Evolutionary conservation across 2,113 vertebrate genomes (phyloP).

Genomic region (Coptodon bakossiorum): DNA sequence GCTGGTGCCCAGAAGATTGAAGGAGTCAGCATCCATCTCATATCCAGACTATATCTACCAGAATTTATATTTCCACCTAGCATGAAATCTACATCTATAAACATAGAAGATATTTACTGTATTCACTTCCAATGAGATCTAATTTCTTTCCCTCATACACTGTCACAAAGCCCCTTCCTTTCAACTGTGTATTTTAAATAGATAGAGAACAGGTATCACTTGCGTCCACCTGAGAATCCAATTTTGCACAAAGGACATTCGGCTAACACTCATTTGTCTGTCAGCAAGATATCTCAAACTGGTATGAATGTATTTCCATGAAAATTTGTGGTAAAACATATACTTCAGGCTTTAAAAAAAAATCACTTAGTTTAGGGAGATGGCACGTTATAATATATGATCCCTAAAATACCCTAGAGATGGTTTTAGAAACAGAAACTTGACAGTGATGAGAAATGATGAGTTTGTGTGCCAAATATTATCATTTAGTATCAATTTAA

Average conservation of each 20-base stretch:
- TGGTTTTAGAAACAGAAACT: not conserved
- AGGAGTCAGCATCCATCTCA: not conserved
- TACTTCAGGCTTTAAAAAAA: not conserved
- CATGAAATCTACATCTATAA: not conserved
- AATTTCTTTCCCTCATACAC: not conserved
- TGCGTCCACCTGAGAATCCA: not conserved
- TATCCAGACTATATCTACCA: not conserved
- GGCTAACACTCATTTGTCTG: not conserved
- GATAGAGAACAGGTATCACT: not conserved
- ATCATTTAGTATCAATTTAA: not conserved
- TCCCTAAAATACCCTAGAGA: not conserved
- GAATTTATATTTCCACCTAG: not conserved
- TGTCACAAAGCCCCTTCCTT: not conserved
- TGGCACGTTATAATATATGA: not conserved
- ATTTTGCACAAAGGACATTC: not conserved
- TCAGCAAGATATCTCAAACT: not conserved
- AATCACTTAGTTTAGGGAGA: not conserved
- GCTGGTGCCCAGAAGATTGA: not conserved
- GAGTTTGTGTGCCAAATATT: not conserved
- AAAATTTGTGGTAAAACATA: not conserved
- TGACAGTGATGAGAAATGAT: not conserved
- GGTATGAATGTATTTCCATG: not conserved
- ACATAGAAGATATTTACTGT: not conserved
- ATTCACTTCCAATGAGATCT: not conserved
- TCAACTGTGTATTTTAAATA: not conserved